phyloP scores from a whole-genome alignment of 2,888 invertebrate genomes.

The Pachydiplax longipennis region DNA sequence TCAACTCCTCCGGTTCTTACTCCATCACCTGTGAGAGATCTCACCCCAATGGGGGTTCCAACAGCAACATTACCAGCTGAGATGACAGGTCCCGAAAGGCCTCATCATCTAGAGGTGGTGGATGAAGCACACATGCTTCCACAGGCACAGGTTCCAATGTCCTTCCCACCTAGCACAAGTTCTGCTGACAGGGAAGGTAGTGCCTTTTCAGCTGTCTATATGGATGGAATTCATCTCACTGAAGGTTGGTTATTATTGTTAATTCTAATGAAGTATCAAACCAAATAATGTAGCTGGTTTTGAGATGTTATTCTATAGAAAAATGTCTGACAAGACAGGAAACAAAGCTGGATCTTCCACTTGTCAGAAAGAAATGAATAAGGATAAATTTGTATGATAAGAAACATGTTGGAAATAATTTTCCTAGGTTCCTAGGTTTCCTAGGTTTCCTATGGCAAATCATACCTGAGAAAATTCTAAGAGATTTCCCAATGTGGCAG shows the following conservation, averaged over 20 bases:
- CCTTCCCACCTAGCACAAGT: neutral
- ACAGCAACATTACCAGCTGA: neutral
- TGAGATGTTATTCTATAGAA: neutral
- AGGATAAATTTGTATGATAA: too few relatives aligned
- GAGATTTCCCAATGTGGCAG: too few relatives aligned
- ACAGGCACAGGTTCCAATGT: neutral
- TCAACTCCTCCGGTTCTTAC: conserved; percentile 49
- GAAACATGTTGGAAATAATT: too few relatives aligned
- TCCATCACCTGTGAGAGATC: neutral
- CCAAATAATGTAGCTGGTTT: neutral
- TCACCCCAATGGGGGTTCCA: neutral
- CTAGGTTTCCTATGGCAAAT: too few relatives aligned
- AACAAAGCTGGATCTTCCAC: too few relatives aligned
- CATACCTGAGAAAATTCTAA: too few relatives aligned
- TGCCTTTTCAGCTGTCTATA: neutral
- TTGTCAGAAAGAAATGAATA: too few relatives aligned
- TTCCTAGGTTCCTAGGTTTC: too few relatives aligned
- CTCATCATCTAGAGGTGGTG: conserved; percentile 22
- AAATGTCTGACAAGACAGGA: too few relatives aligned
- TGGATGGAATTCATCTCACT: neutral
- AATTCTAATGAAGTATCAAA: neutral
- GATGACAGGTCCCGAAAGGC: neutral
- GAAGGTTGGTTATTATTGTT: neutral
- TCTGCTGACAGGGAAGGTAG: neutral
- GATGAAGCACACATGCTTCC: neutral